Base-by-base conservation (phyloP, 2,888 invertebrate genomes). In the Lypha dubia region DNA sequence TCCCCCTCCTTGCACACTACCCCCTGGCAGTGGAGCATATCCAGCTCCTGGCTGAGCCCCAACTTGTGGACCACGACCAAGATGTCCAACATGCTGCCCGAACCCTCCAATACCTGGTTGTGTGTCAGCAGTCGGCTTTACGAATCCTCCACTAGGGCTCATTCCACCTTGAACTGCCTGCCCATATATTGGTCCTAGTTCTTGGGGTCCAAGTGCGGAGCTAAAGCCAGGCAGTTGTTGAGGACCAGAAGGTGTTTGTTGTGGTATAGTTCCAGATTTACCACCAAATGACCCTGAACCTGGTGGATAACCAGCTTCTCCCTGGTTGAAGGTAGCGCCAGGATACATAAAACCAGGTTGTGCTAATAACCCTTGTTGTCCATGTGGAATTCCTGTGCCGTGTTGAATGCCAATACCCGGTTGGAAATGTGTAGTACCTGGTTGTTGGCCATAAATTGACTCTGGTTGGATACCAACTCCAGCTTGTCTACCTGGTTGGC, bases 391-490 rank as follows among this genome's bases (percentile, higher is more conserved):
- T 41, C 81, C 75, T 41, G 62, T 22, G 13, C 83, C 83, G 32
- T 49, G 77, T 38, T 60, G 77, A 15, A 22, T 38, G 17, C 22
- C 49, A 24, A 81, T 63, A 20, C 86, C 84, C 20, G 80, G 46
- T 71, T 49, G 68, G 58, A 49, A 20, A 38, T 22, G 51, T 0
- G 44, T 7, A n/a, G 38, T 24, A 17, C 70, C 81, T 17, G 68
- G 79, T 22, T 76, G 76, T 38, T 77, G 76, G 15, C 63, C 63
- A 76, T 51, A 65, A 46, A 70, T n/a, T 56, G 83, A 49, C 24
- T 60, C 53, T 24, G 79, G 65, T 35, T 79, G 77, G 8, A 41
- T 58, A 79, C 53, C 41, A 71, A 73, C 32, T 17, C 86, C 86
- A 60, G 65, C 49, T 41, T 79, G 74, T 7, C 3, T 22, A 17